Evolutionary conservation across 2,797 vertebrate genomes (phyloP), one percentile per base, ranked within the genome.

Genomic region (Gambusia yucatana): DNA sequence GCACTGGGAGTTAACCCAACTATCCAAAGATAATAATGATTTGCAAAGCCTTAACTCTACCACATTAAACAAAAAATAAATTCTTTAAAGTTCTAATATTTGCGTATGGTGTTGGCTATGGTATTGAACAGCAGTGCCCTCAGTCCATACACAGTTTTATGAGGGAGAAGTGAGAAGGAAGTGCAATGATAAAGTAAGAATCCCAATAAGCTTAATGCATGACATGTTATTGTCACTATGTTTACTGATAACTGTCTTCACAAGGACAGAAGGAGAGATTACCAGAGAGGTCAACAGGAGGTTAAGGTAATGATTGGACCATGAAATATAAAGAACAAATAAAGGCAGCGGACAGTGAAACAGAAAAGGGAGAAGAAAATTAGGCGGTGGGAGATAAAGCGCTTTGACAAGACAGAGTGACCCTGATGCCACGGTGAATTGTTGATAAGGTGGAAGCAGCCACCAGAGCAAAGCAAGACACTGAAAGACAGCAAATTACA

Each of bases 321-420:
- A 52, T 1, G 28, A 79, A 77, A 78, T 80, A 77, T 63, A 36
- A 63, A 87, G 50, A 41, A 72, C 47, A 52, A 77, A 72, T 1
- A 28, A 75, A 76, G 69, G 57, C 71, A 67, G 65, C 0, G 14
- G 79, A 82, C 79, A 71, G 82, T 69, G 67, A 86, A 41, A 82
- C 73, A 61, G 79, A 83, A 41, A 79, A 77, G 16, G 77, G 43
- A 77, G 55, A 41, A 77, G 76, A 69, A 75, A 87, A 86, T 77
- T 6, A 87, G 83, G 71, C 55, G 78, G 75, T 3, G 2, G 72
- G 82, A 86, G 85, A 92, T 90, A 88, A 92, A 88, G 76, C 69
- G 77, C 77, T 72, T 72, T 65, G 61, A 83, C 74, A 10, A 85
- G 88, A 89, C 93, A 92, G 86, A 80, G 90, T 92, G 92, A 93